Evolutionary conservation across 2,113 vertebrate genomes (phyloP).

Genomic region (Xiphias gladius): DNA sequence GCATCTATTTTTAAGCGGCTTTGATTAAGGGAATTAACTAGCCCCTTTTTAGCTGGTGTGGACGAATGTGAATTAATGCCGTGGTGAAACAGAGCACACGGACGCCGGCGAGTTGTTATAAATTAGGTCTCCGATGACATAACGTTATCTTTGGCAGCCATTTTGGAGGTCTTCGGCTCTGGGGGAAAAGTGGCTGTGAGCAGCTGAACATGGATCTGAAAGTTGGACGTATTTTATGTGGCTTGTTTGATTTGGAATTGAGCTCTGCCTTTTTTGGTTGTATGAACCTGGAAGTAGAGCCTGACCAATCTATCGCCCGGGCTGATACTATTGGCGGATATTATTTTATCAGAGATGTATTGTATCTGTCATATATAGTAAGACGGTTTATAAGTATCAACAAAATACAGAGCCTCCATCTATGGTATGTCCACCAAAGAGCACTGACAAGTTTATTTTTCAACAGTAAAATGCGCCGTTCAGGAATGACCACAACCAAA

Average conservation of each 20-base stretch:
- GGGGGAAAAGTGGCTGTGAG: background rate
- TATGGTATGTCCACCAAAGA: too few species aligned
- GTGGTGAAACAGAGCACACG: background rate
- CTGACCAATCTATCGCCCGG: background rate
- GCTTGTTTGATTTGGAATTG: background rate
- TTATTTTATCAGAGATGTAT: too few species aligned
- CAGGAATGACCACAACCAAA: too few species aligned
- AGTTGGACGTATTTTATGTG: background rate
- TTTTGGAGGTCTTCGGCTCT: background rate
- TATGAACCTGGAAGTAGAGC: background rate
- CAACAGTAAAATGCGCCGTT: too few species aligned
- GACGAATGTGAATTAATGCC: background rate
- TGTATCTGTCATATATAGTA: too few species aligned
- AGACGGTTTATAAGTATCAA: too few species aligned
- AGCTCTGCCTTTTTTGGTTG: background rate
- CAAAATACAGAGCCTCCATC: too few species aligned
- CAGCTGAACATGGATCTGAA: accelerated
- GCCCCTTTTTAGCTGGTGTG: too few species aligned
- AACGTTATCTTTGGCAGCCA: background rate
- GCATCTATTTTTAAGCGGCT: background rate
- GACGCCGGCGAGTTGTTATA: background rate
- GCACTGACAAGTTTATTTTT: too few species aligned
- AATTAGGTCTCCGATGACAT: background rate
- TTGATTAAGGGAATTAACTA: too few species aligned
- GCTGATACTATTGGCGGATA: too few species aligned